Percentiles rank a stretch among this genome's conserved stretches.
Conservation (phyloP, 2,888 invertebrate species). For the Fragum whitleyi region DNA sequence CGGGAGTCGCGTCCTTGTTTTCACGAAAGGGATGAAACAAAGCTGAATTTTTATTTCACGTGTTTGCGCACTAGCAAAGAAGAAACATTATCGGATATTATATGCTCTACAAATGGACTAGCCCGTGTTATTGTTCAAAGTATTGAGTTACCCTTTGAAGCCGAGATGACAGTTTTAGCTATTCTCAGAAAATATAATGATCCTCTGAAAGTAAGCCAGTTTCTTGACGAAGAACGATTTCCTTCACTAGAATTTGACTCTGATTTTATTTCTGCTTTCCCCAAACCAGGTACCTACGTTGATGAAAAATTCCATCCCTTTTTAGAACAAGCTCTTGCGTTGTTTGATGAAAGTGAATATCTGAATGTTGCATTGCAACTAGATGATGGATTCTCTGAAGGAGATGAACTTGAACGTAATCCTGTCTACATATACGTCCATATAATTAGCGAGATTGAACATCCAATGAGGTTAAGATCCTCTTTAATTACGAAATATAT, state of each 20-base stretch:
- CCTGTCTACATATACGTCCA: slow-evolving; percentile 49
- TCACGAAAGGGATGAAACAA: neutral
- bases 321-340: slow-evolving; percentile 34
- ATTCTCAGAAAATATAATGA: neutral
- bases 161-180: neutral
- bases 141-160: neutral
- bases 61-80: neutral
- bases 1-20: slow-evolving; percentile 2
- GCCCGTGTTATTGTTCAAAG: neutral
- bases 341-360: slow-evolving; percentile 46
- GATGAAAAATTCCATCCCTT: slow-evolving; percentile 49
- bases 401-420: neutral
- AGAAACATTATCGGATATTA: neutral
- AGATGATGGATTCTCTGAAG: slow-evolving; percentile 5
- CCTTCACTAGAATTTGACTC: neutral
- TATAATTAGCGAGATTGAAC: slow-evolving; percentile 30
- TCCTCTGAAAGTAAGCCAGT: neutral
- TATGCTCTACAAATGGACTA: neutral
- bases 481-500: slow-evolving; percentile 3
- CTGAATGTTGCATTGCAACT: slow-evolving; percentile 47
- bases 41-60: neutral
- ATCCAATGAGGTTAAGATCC: neutral
- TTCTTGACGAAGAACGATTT: slow-evolving; percentile 1
- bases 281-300: slow-evolving; percentile 58
- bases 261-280: slow-evolving; percentile 31